These are phyloP conservation scores for Callyntrura guangdongensis DNA, from an alignment of 2,888 invertebrate genomes.

Conservation along the genomic window DNA sequence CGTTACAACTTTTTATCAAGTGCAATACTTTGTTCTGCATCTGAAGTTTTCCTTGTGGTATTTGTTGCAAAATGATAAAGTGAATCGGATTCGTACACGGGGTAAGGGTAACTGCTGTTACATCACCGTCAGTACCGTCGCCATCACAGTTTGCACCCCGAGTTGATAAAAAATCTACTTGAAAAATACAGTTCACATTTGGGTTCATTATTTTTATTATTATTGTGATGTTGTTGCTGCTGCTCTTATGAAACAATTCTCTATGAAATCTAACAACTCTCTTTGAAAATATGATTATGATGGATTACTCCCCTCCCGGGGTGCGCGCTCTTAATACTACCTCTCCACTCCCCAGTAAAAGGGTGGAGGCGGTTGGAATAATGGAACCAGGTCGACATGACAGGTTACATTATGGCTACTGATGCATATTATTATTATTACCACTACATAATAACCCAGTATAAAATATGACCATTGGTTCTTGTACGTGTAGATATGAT, in stretches of 20 bases:
- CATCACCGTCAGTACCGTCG: too few relatives aligned
- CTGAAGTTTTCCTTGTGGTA: not conserved
- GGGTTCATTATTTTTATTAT: not conserved
- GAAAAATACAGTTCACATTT: not conserved
- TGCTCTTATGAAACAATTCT: conserved; percentile 30
- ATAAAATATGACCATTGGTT: too few relatives aligned
- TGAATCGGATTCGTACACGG: not conserved
- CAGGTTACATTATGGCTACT: conserved; percentile 25
- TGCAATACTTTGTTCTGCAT: not conserved
- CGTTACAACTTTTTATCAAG: not conserved
- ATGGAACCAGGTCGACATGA: conserved; percentile 50
- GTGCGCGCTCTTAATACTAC: not conserved
- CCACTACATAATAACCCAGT: too few relatives aligned
- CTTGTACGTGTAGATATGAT: conserved; percentile 5
- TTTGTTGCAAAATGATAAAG: conserved; percentile 42
- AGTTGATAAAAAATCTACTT: not conserved
- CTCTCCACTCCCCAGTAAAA: not conserved
- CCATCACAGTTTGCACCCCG: not conserved
- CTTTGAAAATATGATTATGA: conserved; percentile 41
- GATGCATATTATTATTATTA: not conserved
- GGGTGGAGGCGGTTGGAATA: conserved; percentile 19
- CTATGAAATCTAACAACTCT: conserved; percentile 25
- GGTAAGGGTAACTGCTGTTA: too few relatives aligned
- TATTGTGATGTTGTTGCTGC: not conserved
- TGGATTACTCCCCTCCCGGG: conserved; percentile 48